A percentile compares a stretch with the other conserved stretches of the same genome.
phyloP scores from a whole-genome alignment of 2,888 invertebrate genomes.

The Asteroscopus sphinx region DNA sequence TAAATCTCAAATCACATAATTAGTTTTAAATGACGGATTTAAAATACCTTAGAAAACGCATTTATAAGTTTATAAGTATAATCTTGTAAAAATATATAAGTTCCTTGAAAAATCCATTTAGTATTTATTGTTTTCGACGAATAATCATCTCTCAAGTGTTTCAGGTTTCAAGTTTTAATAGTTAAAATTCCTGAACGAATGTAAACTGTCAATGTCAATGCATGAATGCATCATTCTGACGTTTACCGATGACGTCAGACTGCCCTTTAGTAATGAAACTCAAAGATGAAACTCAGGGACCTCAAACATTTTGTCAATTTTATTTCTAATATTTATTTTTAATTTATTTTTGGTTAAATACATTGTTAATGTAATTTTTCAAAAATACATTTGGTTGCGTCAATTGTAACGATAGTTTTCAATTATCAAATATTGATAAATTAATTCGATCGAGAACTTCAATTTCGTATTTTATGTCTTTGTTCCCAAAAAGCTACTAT shows the following conservation, averaged over 20 bases:
- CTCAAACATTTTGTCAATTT: constrained; percentile 22
- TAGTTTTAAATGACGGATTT: too few species aligned
- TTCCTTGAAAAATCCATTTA: too few species aligned
- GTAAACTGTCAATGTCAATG: constrained; percentile 22
- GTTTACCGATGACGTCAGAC: constrained; percentile 33
- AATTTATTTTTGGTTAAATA: background rate
- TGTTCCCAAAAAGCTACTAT: too few species aligned
- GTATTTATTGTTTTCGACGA: constrained; percentile 18
- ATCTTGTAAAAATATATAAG: background rate
- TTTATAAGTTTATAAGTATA: too few species aligned
- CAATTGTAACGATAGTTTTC: too few species aligned
- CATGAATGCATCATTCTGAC: constrained; percentile 1
- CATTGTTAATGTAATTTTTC: too few species aligned
- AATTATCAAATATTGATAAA: too few species aligned
- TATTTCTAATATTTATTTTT: background rate
- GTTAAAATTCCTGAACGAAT: constrained; percentile 34
- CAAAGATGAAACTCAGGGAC: constrained; percentile 20
- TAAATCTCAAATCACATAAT: too few species aligned
- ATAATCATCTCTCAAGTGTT: background rate
- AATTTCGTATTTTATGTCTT: too few species aligned
- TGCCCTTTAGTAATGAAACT: background rate
- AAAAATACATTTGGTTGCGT: too few species aligned
- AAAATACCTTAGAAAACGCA: too few species aligned
- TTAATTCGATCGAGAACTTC: too few species aligned
- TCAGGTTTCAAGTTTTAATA: background rate